Percentiles rank a stretch among this genome's conserved stretches.
These are phyloP conservation scores for Orcinus orca DNA, from an alignment of 2,113 vertebrate genomes.

Conservation along the genomic window DNA sequence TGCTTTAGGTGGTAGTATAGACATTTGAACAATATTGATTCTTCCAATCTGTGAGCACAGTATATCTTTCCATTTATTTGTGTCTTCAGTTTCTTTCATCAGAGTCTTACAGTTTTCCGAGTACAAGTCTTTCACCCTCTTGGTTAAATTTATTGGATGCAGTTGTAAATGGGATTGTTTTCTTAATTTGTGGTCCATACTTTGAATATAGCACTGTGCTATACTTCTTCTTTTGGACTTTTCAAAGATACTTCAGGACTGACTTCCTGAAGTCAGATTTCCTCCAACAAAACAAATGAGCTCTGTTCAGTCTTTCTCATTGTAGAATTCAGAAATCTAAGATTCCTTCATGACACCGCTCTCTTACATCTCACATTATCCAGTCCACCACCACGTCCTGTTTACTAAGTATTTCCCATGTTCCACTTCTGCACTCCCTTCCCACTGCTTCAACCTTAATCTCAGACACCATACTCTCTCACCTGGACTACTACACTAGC, in stretches of 20 bases:
- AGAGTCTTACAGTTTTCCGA: background rate
- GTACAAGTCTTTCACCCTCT: background rate
- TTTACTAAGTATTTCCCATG: background rate
- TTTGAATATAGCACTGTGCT: background rate
- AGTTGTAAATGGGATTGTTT: background rate
- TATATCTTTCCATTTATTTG: background rate
- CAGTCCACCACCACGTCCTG: background rate
- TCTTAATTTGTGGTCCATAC: background rate
- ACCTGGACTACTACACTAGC: background rate
- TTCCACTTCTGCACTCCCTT: background rate
- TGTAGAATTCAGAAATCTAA: background rate
- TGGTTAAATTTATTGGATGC: background rate
- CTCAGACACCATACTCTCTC: background rate
- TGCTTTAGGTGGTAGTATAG: background rate
- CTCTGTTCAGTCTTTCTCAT: background rate
- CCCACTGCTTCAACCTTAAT: background rate
- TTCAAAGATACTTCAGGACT: background rate
- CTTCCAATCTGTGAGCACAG: background rate
- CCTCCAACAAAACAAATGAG: background rate
- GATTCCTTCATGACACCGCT: background rate
- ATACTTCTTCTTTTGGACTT: background rate
- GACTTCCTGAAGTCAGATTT: background rate
- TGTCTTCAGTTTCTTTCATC: background rate
- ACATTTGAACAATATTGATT: background rate
- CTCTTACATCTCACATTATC: background rate